phyloP scores from a whole-genome alignment of 2,113 vertebrate genomes.

The Dinomys branickii region DNA sequence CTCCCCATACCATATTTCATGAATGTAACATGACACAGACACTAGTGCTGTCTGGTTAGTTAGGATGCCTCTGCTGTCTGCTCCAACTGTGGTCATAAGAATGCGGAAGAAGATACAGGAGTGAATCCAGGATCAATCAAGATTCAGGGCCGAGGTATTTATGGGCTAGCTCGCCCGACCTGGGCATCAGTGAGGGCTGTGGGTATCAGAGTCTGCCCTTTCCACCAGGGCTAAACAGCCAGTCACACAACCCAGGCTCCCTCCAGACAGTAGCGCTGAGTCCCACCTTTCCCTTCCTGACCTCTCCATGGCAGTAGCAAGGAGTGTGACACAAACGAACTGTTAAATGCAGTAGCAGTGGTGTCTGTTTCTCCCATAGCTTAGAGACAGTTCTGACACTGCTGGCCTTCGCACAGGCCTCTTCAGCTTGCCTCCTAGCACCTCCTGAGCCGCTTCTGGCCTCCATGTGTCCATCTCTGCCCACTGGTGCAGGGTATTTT shows the following conservation, averaged over 20 bases:
- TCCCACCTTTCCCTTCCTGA: no score
- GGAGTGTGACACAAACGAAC: background rate
- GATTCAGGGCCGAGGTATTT: background rate
- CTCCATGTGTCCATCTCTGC: no score
- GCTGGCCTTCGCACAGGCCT: background rate
- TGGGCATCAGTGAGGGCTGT: background rate
- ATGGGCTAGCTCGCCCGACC: background rate
- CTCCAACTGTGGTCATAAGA: background rate
- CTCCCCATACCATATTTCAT: slow-evolving; percentile 34
- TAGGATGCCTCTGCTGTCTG: background rate
- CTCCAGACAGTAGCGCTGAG: background rate
- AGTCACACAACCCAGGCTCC: background rate
- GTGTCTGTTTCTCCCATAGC: background rate
- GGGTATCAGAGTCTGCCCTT: background rate
- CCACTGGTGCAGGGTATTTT: background rate
- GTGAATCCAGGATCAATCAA: background rate
- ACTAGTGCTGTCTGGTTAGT: background rate
- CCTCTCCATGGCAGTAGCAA: background rate
- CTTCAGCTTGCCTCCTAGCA: background rate
- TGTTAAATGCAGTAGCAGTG: background rate
- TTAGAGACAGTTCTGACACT: background rate
- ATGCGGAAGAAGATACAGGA: background rate
- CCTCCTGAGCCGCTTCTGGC: background rate
- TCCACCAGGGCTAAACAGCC: background rate
- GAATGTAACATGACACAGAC: slow-evolving; percentile 37